A percentile compares a stretch with the other conserved stretches of the same genome.
These are phyloP conservation scores for Labia minor DNA, from an alignment of 2,888 invertebrate genomes.

Conservation along the genomic window DNA sequence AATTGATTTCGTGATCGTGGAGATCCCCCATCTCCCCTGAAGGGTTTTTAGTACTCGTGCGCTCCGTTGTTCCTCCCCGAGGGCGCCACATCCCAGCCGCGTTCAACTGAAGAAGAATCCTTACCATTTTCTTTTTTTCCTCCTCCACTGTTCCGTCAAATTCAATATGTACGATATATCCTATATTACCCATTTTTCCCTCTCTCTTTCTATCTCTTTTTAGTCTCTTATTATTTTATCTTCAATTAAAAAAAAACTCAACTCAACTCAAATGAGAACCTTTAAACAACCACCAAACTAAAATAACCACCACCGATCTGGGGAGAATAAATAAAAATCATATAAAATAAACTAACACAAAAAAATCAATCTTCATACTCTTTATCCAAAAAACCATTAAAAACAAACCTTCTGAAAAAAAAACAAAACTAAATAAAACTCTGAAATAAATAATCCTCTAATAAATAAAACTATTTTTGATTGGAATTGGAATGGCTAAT, in stretches of 20 bases:
- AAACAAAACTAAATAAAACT: conserved; percentile 25
- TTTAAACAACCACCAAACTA: too few species aligned
- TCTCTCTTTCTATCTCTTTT: too few species aligned
- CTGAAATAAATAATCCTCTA: conserved; percentile 24
- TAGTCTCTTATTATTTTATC: too few species aligned
- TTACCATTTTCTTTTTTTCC: too few species aligned
- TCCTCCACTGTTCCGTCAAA: too few species aligned
- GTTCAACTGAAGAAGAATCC: too few species aligned
- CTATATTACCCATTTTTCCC: too few species aligned
- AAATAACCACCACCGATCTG: conserved; percentile 15
- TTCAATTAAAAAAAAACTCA: too few species aligned
- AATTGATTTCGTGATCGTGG: too few species aligned
- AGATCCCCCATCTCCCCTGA: too few species aligned
- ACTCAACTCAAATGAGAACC: too few species aligned
- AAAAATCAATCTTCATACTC: conserved; percentile 14
- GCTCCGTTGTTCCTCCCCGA: background rate
- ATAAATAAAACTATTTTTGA: conserved; percentile 26
- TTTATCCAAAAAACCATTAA: conserved; percentile 19
- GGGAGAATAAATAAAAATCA: conserved; percentile 15
- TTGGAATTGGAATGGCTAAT: conserved; percentile 28
- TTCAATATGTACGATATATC: too few species aligned
- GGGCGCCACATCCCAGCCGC: background rate
- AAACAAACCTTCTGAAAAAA: background rate
- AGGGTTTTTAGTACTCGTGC: background rate
- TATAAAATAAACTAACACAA: background rate